phyloP scores from a whole-genome alignment of 2,888 invertebrate species.

The Drosophila lacicola region DNA sequence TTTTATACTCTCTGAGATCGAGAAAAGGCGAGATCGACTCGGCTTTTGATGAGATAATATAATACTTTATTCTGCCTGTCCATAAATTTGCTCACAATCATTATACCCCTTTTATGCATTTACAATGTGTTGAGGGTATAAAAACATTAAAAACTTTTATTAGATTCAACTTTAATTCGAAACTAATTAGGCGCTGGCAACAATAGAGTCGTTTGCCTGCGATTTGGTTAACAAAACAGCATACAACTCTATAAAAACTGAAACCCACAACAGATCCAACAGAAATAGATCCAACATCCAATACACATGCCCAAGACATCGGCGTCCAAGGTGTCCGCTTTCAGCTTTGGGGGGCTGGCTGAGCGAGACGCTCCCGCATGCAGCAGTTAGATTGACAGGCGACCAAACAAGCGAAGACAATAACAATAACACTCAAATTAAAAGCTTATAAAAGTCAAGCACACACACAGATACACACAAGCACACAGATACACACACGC shows the following conservation, averaged over 20 bases:
- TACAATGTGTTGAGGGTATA: background rate
- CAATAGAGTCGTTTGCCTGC: conserved; percentile 42
- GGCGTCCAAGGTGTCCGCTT: conserved; percentile 65
- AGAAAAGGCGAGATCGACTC: background rate
- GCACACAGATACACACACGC: background rate
- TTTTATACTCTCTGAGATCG: no score
- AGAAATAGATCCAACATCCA: conserved; percentile 12
- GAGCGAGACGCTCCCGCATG: conserved; percentile 46
- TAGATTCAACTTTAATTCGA: conserved; percentile 64
- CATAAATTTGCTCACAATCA: background rate
- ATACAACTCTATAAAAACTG: conserved; percentile 50
- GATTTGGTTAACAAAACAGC: conserved; percentile 66
- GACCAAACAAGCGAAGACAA: conserved; percentile 53
- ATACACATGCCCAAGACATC: conserved; percentile 9
- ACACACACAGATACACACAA: conserved; percentile 14
- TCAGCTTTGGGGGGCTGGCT: conserved; percentile 31
- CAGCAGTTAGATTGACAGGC: conserved; percentile 57
- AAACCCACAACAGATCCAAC: conserved; percentile 8
- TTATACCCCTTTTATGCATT: background rate
- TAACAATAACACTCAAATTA: conserved; percentile 80
- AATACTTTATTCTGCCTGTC: no score
- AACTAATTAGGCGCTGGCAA: conserved; percentile 66
- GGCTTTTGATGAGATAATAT: no score
- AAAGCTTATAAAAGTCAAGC: conserved; percentile 78
- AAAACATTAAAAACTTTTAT: conserved; percentile 46